These are phyloP conservation scores for Mus caroli DNA, from an alignment of 2,797 vertebrate genomes.

Conservation along the genomic window DNA sequence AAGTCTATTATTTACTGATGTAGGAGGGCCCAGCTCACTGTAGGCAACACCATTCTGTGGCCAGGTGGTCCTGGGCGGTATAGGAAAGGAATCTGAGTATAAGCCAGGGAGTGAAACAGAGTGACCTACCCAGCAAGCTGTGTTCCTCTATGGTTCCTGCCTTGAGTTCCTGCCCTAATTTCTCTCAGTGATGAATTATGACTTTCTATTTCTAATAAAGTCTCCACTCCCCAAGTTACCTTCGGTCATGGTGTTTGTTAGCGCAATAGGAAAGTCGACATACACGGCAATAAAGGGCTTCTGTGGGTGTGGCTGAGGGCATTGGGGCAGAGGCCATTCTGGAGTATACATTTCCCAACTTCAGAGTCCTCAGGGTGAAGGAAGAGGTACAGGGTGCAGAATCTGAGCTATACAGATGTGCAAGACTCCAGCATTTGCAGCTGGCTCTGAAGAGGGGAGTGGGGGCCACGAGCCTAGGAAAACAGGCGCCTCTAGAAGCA, in stretches of 20 bases:
- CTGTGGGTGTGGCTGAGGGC: background rate
- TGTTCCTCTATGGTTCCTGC: background rate
- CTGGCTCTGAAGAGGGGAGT: background rate
- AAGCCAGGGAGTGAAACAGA: background rate
- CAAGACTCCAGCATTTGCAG: too few relatives aligned
- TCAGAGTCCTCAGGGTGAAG: background rate
- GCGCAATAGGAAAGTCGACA: background rate
- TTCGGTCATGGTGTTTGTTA: background rate
- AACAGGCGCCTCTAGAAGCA: background rate
- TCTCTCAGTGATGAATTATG: background rate
- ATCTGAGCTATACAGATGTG: background rate
- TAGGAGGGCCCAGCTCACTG: background rate
- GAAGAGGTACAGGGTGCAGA: background rate
- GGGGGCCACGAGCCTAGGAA: background rate
- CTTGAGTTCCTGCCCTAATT: background rate
- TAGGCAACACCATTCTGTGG: background rate
- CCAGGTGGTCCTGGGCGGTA: background rate
- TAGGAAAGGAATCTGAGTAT: background rate
- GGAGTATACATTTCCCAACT: background rate
- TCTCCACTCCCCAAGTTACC: background rate
- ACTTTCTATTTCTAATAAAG: background rate
- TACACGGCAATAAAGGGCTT: background rate
- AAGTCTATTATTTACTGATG: background rate
- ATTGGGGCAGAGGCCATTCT: background rate
- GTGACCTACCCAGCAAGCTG: background rate